Percentiles rank a stretch among this genome's conserved stretches.
Conservation (phyloP, 2,113 vertebrate genomes). For the Rhinolophus ferrumequinum region DNA sequence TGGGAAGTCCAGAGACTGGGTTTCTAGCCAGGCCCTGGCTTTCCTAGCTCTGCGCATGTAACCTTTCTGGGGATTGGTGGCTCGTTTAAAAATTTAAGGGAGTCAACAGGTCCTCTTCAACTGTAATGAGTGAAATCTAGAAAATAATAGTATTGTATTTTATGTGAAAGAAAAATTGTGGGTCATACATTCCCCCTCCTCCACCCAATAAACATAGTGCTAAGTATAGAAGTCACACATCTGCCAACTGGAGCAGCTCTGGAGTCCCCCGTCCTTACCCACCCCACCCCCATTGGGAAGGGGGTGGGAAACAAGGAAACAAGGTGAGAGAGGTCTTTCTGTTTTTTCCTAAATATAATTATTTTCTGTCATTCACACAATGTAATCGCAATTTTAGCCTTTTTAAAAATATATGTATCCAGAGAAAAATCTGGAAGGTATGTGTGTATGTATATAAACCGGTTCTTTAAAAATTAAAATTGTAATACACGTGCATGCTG, state of each 20-base stretch:
- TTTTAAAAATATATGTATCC: background rate
- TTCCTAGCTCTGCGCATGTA: accelerated
- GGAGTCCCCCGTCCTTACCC: background rate
- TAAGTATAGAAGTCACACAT: background rate
- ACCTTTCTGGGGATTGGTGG: background rate
- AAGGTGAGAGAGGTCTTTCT: background rate
- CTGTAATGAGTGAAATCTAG: background rate
- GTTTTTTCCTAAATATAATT: background rate
- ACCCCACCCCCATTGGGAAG: background rate
- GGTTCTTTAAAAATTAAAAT: constrained; percentile 31
- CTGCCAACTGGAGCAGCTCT: background rate
- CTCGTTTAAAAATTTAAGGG: background rate
- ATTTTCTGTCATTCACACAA: background rate
- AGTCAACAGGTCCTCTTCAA: background rate
- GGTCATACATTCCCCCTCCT: background rate
- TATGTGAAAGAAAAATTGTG: background rate
- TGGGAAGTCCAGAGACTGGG: accelerated
- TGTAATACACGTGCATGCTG: background rate
- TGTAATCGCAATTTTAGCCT: background rate
- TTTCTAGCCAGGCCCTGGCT: background rate
- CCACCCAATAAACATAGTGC: background rate
- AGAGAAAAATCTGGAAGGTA: background rate
- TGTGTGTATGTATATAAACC: background rate
- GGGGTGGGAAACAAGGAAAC: background rate
- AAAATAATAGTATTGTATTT: background rate